These are phyloP conservation scores for Araneus ventricosus DNA, from an alignment of 1,140 invertebrate genomes.

Conservation along the genomic window DNA sequence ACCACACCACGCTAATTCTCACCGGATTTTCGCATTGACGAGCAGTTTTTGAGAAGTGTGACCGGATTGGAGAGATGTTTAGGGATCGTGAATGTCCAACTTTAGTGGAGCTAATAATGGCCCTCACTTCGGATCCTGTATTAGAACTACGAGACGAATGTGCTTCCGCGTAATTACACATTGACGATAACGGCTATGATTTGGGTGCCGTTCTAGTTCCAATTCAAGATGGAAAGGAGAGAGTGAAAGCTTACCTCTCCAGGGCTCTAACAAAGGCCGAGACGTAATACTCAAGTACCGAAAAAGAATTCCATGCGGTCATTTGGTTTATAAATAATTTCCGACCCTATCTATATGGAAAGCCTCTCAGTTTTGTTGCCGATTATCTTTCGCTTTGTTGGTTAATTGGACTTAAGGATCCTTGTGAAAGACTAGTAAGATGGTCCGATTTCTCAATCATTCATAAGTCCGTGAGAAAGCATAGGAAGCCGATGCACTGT, in stretches of 20 bases:
- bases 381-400: neutral
- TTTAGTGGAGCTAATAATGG: too few relatives aligned
- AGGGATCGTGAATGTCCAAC: too few relatives aligned
- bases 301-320: neutral
- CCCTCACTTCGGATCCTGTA: too few relatives aligned
- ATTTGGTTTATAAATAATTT: conserved; percentile 79
- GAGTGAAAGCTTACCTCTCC: neutral
- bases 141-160: too few relatives aligned
- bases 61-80: too few relatives aligned
- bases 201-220: neutral
- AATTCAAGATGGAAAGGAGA: neutral
- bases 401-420: neutral
- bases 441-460: neutral
- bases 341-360: conserved; percentile 81
- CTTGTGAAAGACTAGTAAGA: neutral
- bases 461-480: neutral
- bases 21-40: too few relatives aligned
- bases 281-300: neutral
- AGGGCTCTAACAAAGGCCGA: neutral
- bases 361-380: neutral
- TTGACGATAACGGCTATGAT: neutral
- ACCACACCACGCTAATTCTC: too few relatives aligned
- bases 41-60: too few relatives aligned
- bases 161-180: neutral
- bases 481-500: too few relatives aligned